Evolutionary conservation across 2,888 invertebrate genomes (phyloP), one percentile per base, ranked within the genome.

Genomic region (Tachina fera): DNA sequence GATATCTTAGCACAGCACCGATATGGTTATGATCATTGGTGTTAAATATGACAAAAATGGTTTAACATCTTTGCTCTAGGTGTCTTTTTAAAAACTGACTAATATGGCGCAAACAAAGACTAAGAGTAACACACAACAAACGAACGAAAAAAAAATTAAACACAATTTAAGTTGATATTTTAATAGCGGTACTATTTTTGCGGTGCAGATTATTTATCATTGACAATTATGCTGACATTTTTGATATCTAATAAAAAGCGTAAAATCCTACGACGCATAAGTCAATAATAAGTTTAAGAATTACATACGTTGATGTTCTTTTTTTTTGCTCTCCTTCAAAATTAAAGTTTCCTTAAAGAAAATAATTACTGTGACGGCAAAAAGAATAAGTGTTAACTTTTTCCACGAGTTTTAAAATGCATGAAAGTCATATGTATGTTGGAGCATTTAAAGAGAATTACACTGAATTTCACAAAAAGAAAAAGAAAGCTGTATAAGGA

Each of bases 11-110:
- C 63, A 9, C 41, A 49, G 51, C 51, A 80, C 79, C 56, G 51
- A 83, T 86, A 86, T 83, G 86, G 83, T 75, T 79, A 76, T 86
- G 86, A 86, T 86, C 86, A 83, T 61, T 84, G 84, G 82, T 86
- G 74, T 78, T 86, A 79, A 75, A 70, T 79, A 80, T 75, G 75
- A 75, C 84, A 75, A 84, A 84, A 83, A 83, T 83, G 83, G 83
- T 78, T 83, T 83, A 83, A 83, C 83, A 83, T 83, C 83, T 67
- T 58, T 67, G 81, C 75, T 78, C 45, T 47, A 74, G 77, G 83
- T 83, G 83, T 83, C 60, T 77, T 72, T 31, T 76, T 51, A 10
- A 56, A 61, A 77, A 58, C 45, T 13, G 6, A 45, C 83, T 49
- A 76, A 86, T 83, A 86, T 86, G 83, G 86, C 61, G 86, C 61